phyloP scores from a whole-genome alignment of 2,113 vertebrate species.

The Microcebus jonahi region DNA sequence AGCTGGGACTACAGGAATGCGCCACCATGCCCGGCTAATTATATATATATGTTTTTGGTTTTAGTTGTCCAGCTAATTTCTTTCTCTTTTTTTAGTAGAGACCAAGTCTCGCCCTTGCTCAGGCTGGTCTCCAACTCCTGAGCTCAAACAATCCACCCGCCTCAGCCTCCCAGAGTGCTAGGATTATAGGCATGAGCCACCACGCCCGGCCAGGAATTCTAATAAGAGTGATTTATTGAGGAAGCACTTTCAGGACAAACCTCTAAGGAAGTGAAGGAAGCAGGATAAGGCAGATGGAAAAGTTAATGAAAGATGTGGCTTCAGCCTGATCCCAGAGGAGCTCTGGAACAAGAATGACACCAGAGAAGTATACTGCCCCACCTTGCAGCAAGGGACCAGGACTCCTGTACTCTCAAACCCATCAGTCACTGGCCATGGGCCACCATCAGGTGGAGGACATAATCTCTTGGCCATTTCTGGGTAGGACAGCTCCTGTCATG shows the following conservation, averaged over 20 bases:
- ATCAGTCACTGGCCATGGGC: neutral
- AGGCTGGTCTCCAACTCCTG: too few relatives aligned
- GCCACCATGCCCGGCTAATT: too few relatives aligned
- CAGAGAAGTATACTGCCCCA: neutral
- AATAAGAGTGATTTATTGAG: neutral
- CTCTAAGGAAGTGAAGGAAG: neutral
- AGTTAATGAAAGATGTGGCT: neutral
- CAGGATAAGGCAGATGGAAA: neutral
- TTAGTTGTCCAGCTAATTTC: too few relatives aligned
- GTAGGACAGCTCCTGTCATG: neutral
- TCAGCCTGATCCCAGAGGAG: neutral
- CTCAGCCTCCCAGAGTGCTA: too few relatives aligned
- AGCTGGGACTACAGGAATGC: too few relatives aligned
- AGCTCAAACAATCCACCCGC: too few relatives aligned
- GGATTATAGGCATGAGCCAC: too few relatives aligned
- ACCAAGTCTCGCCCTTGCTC: too few relatives aligned
- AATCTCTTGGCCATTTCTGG: neutral
- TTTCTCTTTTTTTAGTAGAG: too few relatives aligned
- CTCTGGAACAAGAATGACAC: neutral
- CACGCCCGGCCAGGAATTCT: neutral
- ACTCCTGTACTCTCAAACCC: neutral
- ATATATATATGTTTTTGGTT: too few relatives aligned
- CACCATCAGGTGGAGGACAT: neutral
- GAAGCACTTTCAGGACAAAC: neutral
- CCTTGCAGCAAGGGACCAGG: neutral